Conservation (phyloP, 2,888 invertebrate genomes). For the Prosapia bicincta region DNA sequence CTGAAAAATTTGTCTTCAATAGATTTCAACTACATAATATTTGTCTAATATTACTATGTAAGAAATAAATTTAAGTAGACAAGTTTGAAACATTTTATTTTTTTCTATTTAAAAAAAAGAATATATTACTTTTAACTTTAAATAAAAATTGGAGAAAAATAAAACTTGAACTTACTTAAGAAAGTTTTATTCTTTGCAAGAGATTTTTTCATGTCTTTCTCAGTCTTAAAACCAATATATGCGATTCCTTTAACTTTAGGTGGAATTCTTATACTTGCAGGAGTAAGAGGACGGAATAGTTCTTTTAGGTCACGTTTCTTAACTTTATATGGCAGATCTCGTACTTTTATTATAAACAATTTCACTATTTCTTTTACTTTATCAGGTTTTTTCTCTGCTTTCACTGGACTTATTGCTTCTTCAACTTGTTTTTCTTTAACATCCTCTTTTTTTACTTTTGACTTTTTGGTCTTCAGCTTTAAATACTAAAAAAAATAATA, state of each 20-base stretch:
- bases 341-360: constrained; percentile 67
- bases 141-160: too few relatives aligned
- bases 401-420: too few relatives aligned
- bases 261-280: constrained; percentile 76
- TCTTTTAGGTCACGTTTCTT: constrained; percentile 81
- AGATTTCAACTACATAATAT: too few relatives aligned
- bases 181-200: constrained; percentile 82
- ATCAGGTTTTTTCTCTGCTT: constrained; percentile 43
- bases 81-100: too few relatives aligned
- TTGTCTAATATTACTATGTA: too few relatives aligned
- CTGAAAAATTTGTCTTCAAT: too few relatives aligned
- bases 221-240: constrained; percentile 85
- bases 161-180: constrained; percentile 67
- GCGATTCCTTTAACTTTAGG: constrained; percentile 76
- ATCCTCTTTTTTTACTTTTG: constrained; percentile 26
- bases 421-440: constrained; percentile 12
- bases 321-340: constrained; percentile 71
- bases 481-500: constrained; percentile 54
- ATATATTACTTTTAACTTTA: too few relatives aligned
- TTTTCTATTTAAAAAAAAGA: too few relatives aligned
- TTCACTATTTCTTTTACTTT: constrained; percentile 51
- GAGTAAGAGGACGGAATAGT: constrained; percentile 77
- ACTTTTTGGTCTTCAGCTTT: constrained; percentile 41
- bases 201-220: constrained; percentile 74
- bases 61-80: too few relatives aligned